These are phyloP conservation scores for Tetragonisca angustula DNA, from an alignment of 2,888 invertebrate genomes.

Conservation along the genomic window DNA sequence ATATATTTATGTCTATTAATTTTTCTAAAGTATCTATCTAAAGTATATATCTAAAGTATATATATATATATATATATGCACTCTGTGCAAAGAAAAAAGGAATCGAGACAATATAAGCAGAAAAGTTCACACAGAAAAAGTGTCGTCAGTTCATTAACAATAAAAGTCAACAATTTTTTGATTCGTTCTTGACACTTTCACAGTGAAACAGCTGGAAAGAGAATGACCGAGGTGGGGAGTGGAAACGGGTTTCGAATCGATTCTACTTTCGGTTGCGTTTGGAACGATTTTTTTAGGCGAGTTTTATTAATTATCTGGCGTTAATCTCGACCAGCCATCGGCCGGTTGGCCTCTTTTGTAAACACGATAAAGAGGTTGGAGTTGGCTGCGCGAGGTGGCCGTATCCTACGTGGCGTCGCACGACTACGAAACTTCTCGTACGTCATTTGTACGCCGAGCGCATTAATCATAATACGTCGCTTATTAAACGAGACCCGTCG, in stretches of 20 bases:
- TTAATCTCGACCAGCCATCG: not conserved
- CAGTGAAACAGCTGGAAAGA: no score
- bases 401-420: not conserved
- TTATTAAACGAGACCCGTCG: conserved; percentile 56
- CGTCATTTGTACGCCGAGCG: conserved; percentile 39
- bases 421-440: conserved; percentile 25
- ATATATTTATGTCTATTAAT: no score
- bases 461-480: conserved; percentile 65
- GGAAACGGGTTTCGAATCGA: not conserved
- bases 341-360: conserved; percentile 11
- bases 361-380: not conserved
- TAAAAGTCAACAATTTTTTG: no score
- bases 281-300: not conserved
- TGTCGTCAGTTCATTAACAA: no score
- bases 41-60: no score
- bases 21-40: no score
- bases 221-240: no score
- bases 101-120: no score
- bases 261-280: not conserved
- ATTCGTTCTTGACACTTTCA: not conserved
- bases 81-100: no score
- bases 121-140: no score
- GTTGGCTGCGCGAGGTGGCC: no score
- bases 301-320: conserved; percentile 33
- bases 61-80: no score